A percentile compares a stretch with the other conserved stretches of the same genome.
Conservation (phyloP, 2,797 vertebrate species). For the Sarcoramphus papa region DNA sequence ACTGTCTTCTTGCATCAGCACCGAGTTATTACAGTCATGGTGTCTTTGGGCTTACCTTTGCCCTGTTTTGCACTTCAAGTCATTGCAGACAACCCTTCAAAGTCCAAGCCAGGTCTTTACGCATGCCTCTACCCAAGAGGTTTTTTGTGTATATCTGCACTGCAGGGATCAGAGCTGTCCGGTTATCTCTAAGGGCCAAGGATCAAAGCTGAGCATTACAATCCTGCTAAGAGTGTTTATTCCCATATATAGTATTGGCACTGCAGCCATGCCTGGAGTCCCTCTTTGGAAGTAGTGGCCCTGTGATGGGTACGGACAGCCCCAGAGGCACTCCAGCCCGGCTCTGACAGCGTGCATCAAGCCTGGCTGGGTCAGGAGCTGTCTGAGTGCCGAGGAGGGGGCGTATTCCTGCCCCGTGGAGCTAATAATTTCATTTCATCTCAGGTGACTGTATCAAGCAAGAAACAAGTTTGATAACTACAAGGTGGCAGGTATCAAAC, state of each 20-base stretch:
- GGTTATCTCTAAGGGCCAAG: background rate
- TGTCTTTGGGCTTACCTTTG: background rate
- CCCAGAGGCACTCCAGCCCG: background rate
- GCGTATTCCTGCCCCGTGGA: accelerated
- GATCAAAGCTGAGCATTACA: background rate
- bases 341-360: background rate
- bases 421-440: background rate
- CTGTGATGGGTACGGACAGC: background rate
- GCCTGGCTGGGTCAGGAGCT: background rate
- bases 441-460: background rate
- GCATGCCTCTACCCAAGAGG: background rate
- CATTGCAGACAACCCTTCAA: background rate
- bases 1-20: background rate
- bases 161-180: background rate
- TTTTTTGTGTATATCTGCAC: background rate
- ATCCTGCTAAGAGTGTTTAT: background rate
- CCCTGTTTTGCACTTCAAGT: background rate
- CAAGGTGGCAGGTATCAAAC: background rate
- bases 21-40: background rate
- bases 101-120: background rate
- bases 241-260: background rate
- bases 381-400: background rate
- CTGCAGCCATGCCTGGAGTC: background rate
- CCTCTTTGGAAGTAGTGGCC: background rate
- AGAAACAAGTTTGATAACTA: background rate